phyloP scores from a whole-genome alignment of 2,113 vertebrate species.

The Perca fluviatilis region DNA sequence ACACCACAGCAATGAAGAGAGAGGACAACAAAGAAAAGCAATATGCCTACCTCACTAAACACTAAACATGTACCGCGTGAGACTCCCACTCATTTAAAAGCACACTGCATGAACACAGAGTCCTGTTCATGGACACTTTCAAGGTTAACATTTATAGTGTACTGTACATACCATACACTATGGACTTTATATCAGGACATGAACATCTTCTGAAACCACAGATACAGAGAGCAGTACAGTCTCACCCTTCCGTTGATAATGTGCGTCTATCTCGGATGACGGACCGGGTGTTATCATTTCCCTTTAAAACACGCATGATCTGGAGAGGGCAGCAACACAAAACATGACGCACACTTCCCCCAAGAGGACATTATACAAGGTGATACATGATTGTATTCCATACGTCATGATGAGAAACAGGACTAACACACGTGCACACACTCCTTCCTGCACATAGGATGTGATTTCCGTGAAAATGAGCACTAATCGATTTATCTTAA shows the following conservation, averaged over 20 bases:
- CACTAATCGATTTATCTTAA: constrained; percentile 51
- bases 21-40: neutral
- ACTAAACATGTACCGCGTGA: neutral
- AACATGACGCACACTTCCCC: constrained; percentile 13
- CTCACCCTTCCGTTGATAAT: neutral
- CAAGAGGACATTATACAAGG: neutral
- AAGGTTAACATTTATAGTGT: neutral
- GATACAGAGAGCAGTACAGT: neutral
- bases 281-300: neutral
- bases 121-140: neutral
- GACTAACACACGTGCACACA: neutral
- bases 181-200: neutral
- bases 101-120: neutral
- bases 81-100: neutral
- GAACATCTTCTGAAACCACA: neutral
- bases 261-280: neutral
- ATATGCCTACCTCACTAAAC: too few species aligned
- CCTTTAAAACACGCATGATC: neutral
- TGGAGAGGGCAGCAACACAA: neutral
- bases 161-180: neutral
- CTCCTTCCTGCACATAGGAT: constrained; percentile 18
- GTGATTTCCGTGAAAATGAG: constrained; percentile 49
- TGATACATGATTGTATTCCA: constrained; percentile 37
- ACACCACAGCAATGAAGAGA: neutral
- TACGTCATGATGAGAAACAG: constrained; percentile 30